Evolutionary conservation across 30 jellyfish, hydroid and myxozoan genomes (phyloP).

Genomic region (Aurelia sp.): DNA sequence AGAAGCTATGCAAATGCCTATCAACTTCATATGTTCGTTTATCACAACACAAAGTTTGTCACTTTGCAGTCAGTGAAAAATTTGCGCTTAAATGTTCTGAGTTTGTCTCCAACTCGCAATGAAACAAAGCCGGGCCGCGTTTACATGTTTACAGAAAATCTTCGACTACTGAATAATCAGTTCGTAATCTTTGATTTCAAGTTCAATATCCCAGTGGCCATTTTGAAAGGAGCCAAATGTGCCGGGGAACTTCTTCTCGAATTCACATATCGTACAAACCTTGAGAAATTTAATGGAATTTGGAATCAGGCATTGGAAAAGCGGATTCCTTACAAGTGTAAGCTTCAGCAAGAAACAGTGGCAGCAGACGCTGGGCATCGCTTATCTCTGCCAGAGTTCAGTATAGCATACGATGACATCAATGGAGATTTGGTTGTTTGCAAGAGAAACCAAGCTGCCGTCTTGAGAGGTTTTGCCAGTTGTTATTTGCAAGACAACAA

Average conservation of each 20-base stretch:
- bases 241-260: conserved; percentile 7
- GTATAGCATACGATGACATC: conserved; percentile 33
- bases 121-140: conserved; percentile 6
- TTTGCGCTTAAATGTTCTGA: not conserved
- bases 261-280: conserved; percentile 13
- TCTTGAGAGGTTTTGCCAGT: not conserved
- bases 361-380: not conserved
- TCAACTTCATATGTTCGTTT: conserved; percentile 28
- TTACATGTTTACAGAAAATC: not conserved
- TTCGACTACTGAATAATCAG: conserved; percentile 2
- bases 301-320: not conserved
- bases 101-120: conserved; percentile 19
- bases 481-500: conserved; percentile 12
- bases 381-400: conserved; percentile 18
- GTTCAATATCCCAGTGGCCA: conserved; percentile 1
- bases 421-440: conserved; percentile 20
- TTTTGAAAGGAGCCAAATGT: not conserved
- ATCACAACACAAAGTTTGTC: conserved; percentile 28
- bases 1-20: conserved; percentile 58
- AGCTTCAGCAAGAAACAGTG: not conserved
- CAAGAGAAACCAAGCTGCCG: not conserved
- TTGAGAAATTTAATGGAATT: conserved; percentile 2
- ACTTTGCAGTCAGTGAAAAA: conserved; percentile 8
- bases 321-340: conserved; percentile 18
- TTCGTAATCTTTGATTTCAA: conserved; percentile 2